Conservation (phyloP, 2,888 invertebrate species). For the Drosophila histrio region DNA sequence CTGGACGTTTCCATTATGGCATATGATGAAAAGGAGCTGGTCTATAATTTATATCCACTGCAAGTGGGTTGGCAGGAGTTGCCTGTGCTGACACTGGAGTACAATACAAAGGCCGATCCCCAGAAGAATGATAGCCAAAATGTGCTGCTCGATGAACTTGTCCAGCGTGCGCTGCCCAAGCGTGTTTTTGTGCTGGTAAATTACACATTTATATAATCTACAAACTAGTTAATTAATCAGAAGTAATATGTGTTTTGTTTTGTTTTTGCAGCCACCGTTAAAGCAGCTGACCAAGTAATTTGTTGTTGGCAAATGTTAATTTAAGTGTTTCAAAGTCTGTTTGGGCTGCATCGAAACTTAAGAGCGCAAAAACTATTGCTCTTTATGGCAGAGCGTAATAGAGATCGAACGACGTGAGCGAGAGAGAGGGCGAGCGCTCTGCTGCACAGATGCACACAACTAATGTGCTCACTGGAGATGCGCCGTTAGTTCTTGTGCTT, state of each 20-base stretch:
- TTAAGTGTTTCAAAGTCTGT: constrained; percentile 72
- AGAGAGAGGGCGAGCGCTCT: no score
- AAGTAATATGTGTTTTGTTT: no score
- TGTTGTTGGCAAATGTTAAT: constrained; percentile 36
- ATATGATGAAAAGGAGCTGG: constrained; percentile 82
- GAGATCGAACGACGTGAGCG: no score
- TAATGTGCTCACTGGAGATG: no score
- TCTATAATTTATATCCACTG: constrained; percentile 83
- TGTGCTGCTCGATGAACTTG: constrained; percentile 81
- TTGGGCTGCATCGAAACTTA: no score
- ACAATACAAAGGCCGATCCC: constrained; percentile 82
- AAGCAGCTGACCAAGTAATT: constrained; percentile 77
- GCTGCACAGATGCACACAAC: no score
- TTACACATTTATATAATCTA: no score
- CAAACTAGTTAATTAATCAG: no score
- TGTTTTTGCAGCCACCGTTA: constrained; percentile 73
- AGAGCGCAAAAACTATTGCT: no score
- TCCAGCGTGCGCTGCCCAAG: constrained; percentile 84
- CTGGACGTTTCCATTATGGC: constrained; percentile 84
- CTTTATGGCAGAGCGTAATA: no score
- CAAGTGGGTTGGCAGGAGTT: constrained; percentile 84
- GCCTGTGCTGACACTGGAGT: constrained; percentile 82
- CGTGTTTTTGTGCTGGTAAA: constrained; percentile 84
- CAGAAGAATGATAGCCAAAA: constrained; percentile 82
- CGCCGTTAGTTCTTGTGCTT: no score